A percentile compares a stretch with the other conserved stretches of the same genome.
Conservation (phyloP, 2,797 vertebrate species). For the Gallinago solitaria region DNA sequence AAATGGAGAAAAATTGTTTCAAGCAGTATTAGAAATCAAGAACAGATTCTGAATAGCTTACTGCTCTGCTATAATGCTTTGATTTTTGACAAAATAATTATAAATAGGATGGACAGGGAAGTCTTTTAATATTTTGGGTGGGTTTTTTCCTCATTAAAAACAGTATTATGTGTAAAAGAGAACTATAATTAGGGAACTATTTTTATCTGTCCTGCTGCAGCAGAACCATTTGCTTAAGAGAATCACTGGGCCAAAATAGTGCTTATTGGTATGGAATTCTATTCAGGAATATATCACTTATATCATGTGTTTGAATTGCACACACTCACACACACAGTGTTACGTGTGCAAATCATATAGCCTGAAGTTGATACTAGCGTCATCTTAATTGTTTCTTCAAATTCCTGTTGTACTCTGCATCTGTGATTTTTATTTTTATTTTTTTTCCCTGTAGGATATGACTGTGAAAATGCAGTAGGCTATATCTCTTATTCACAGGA, state of each 20-base stretch:
- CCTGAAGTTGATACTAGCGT: not conserved
- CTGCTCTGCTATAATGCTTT: not conserved
- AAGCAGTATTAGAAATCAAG: not conserved
- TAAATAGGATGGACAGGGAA: not conserved
- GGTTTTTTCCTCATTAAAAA: not conserved
- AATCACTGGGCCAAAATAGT: not conserved
- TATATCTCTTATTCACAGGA: not conserved
- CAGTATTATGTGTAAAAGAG: not conserved
- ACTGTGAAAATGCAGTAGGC: not conserved
- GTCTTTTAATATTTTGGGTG: not conserved
- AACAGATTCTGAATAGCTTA: not conserved
- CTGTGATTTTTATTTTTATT: not conserved
- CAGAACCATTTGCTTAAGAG: not conserved
- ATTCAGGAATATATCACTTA: not conserved
- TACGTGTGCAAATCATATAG: not conserved
- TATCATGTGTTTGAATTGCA: not conserved
- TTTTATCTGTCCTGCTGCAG: not conserved
- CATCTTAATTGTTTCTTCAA: not conserved
- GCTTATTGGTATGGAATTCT: not conserved
- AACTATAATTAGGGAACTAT: not conserved
- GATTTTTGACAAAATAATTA: not conserved
- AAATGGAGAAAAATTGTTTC: not conserved
- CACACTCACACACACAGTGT: not conserved
- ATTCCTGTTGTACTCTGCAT: not conserved
- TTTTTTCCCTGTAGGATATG: not conserved